Conservation (phyloP, 2,113 vertebrate species). For the Trogon surrucura region DNA sequence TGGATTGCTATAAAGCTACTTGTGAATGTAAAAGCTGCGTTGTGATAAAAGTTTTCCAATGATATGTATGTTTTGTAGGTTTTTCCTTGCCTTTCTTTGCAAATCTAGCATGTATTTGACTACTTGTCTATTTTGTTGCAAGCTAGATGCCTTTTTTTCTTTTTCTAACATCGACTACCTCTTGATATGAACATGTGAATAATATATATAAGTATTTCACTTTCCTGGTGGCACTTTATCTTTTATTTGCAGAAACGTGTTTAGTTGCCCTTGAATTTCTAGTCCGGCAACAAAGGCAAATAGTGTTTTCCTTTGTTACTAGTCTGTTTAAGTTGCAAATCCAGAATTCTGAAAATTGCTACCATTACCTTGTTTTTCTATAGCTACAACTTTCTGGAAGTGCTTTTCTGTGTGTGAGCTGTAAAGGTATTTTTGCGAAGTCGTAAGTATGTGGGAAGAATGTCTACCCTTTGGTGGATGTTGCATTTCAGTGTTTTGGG, state of each 20-base stretch:
- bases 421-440: background rate
- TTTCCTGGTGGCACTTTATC: background rate
- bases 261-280: background rate
- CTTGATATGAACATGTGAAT: background rate
- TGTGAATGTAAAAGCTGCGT: background rate
- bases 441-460: background rate
- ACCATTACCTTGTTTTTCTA: background rate
- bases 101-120: background rate
- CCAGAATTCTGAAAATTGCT: slow-evolving; percentile 4
- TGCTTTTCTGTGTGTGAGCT: background rate
- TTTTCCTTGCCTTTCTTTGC: background rate
- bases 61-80: background rate
- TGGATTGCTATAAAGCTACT: background rate
- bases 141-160: background rate
- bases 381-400: background rate
- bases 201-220: background rate
- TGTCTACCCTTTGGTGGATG: background rate
- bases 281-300: background rate
- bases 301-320: background rate
- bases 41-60: background rate
- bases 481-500: background rate
- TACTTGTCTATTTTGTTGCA: background rate
- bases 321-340: background rate
- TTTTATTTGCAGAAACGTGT: background rate
- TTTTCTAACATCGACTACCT: background rate